Evolutionary conservation across 2,888 invertebrate species (phyloP), one percentile per base, ranked within the genome.

Genomic region (Alloscopus bannaensis): DNA sequence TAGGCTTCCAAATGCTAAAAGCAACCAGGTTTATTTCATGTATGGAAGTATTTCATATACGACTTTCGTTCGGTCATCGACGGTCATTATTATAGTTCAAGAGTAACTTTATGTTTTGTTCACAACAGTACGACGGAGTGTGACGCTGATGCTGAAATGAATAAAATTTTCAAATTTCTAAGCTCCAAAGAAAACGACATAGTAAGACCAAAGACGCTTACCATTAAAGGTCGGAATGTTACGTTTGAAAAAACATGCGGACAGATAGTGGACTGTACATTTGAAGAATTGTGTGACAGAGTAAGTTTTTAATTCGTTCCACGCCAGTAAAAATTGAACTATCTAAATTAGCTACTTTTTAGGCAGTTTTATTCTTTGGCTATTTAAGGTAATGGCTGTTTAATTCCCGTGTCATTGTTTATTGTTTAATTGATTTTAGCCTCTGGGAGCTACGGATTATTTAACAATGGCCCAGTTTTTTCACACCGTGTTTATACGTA

Each of bases 391-490:
- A n/a, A n/a, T n/a, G n/a, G n/a, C n/a, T n/a, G n/a, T n/a, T n/a
- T n/a, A n/a, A n/a, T n/a, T n/a, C n/a, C n/a, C 42, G 40, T 42
- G 4, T 77, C 45, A 40, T 68, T 40, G 69, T 24, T 75, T 6
- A 24, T 29, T 64, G 16, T 13, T 28, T 50, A 24, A 81, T 47
- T 70, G 86, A 89, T 88, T n/a, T 22, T 88, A 95, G 94, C 94
- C 99, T 22, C 90, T 98, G 42, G 98, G 97, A 86, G 97, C 98
- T 11, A 94, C 94, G 87, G 99, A 99, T 90, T 99, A 99, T 88
- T 89, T 99, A 79, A 94, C 95, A 87, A 91, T 99, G 87, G 92
- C 96, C 3, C 95, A 96, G 88, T 94, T 94, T 84, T 99, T 99
- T 89, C 98, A 99, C 88, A 97, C 98, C 20, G 93, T 99, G 47